Conservation (phyloP, 1,140 invertebrate species). For the Metaphire vulgaris region DNA sequence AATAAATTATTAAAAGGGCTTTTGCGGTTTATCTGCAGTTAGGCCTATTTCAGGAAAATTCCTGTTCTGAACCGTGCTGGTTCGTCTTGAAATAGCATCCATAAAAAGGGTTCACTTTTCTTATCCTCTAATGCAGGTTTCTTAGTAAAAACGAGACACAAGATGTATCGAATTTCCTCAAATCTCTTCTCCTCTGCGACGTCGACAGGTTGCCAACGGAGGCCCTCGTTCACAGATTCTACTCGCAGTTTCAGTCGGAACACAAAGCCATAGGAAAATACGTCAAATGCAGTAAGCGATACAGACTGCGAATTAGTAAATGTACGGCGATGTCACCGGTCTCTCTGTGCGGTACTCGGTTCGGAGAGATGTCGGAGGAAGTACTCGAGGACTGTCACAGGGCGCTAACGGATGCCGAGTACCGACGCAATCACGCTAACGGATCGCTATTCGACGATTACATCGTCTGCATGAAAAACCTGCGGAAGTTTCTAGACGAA, state of each 20-base stretch:
- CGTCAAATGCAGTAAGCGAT: neutral
- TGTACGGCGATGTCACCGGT: neutral
- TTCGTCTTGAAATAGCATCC: too few species aligned
- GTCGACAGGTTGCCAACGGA: conserved; percentile 7
- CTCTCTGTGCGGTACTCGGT: neutral
- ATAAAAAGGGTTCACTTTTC: too few species aligned
- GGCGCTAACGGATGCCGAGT: neutral
- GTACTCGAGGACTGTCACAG: neutral
- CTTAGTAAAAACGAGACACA: neutral
- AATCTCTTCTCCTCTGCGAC: neutral
- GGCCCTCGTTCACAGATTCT: neutral
- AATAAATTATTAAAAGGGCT: too few species aligned
- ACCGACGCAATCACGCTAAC: neutral
- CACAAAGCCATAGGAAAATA: neutral
- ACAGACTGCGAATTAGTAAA: neutral
- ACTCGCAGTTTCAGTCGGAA: neutral
- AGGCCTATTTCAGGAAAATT: too few species aligned
- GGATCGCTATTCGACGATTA: neutral
- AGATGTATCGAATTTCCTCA: neutral
- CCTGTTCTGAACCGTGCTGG: too few species aligned
- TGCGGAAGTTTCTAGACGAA: neutral
- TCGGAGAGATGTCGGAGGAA: neutral
- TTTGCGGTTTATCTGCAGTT: too few species aligned
- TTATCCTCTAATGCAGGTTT: neutral
- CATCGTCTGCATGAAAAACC: neutral